phyloP scores from a whole-genome alignment of 1,140 invertebrate genomes.

The Orchestia grillus region DNA sequence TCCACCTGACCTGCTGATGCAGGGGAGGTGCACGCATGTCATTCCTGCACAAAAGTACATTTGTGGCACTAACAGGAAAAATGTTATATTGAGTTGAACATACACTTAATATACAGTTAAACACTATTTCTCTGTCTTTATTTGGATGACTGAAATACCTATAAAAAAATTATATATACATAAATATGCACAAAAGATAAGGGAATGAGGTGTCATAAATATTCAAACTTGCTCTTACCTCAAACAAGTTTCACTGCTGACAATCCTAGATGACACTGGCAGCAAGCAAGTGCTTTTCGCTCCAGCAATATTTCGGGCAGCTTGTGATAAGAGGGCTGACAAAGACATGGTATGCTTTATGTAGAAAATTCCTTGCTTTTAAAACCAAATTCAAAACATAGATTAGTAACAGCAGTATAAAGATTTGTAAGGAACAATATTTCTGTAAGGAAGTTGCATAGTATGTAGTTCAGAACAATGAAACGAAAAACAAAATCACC shows the following conservation, averaged over 20 bases:
- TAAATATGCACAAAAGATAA: too few relatives aligned
- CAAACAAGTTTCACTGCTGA: not conserved
- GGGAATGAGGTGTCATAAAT: not conserved
- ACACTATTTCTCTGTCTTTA: not conserved
- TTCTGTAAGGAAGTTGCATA: too few relatives aligned
- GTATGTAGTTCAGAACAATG: too few relatives aligned
- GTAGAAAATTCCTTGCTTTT: not conserved
- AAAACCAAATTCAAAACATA: not conserved
- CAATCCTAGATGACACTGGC: not conserved
- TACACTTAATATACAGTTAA: not conserved
- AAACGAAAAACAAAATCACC: too few relatives aligned
- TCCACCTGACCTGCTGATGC: slow-evolving; percentile 16
- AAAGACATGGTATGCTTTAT: not conserved
- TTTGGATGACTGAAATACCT: not conserved
- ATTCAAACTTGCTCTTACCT: not conserved
- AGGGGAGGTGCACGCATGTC: not conserved
- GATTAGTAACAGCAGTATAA: too few relatives aligned
- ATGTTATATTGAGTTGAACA: too few relatives aligned
- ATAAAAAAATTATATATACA: not conserved
- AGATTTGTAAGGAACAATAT: too few relatives aligned
- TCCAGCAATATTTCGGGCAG: not conserved
- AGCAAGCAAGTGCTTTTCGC: not conserved
- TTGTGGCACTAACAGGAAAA: not conserved
- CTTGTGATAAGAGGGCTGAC: not conserved
- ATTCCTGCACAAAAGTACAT: not conserved